These are phyloP conservation scores for Lasioglossum marginatum DNA, from an alignment of 2,888 invertebrate species.

Conservation along the genomic window DNA sequence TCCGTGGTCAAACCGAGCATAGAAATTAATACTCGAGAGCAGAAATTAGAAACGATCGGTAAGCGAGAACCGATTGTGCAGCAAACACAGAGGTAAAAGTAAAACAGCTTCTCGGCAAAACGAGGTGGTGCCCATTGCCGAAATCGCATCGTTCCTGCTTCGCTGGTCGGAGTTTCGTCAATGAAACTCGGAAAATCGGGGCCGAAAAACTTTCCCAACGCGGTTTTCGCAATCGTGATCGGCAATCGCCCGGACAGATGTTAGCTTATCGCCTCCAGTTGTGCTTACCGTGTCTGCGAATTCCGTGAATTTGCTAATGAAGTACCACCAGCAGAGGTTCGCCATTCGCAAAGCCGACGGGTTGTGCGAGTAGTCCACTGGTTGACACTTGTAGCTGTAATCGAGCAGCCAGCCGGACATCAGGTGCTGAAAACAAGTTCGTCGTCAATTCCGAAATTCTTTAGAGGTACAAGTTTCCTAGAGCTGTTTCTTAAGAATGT, in stretches of 20 bases:
- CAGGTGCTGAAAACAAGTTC: slow-evolving; percentile 88
- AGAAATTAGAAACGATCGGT: neutral
- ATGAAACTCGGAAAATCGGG: slow-evolving; percentile 10
- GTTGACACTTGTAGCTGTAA: slow-evolving; percentile 96
- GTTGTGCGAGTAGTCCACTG: slow-evolving; percentile 96
- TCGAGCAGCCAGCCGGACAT: slow-evolving; percentile 97
- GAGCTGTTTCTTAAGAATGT: neutral
- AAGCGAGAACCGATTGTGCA: neutral
- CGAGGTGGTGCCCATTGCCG: neutral
- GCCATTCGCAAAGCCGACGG: slow-evolving; percentile 90
- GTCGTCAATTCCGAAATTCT: slow-evolving; percentile 22
- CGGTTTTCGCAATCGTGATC: neutral
- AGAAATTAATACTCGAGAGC: neutral
- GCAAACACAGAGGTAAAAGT: neutral
- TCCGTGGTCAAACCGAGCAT: neutral
- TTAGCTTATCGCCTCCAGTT: neutral
- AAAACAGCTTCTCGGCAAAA: neutral
- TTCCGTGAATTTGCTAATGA: slow-evolving; percentile 95
- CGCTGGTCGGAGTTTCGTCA: neutral
- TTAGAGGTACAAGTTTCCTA: neutral
- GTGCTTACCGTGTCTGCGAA: slow-evolving; percentile 91
- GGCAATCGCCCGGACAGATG: no score
- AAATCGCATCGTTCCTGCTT: slow-evolving; percentile 10
- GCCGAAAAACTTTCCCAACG: neutral
- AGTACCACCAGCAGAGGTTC: slow-evolving; percentile 95